Evolutionary conservation across 2,113 vertebrate genomes (phyloP), one percentile per base, ranked within the genome.

Genomic region (human (Homo sapiens)): DNA sequence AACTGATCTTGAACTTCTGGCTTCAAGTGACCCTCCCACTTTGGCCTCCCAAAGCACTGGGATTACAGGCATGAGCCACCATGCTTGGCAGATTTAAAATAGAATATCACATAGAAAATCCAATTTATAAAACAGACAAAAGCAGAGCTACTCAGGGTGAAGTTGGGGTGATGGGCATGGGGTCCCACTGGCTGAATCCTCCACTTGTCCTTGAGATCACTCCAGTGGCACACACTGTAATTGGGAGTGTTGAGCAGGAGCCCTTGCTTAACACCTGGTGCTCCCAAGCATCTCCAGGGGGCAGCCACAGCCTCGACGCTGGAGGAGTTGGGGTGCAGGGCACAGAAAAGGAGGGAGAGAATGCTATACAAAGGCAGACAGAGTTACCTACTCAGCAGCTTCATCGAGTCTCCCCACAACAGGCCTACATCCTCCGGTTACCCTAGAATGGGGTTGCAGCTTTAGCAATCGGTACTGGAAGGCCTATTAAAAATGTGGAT

Each of bases 101-200:
- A 48, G 17, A 89, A n/a, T 75, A 35, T 94, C 85, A 94, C 7
- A 43, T 32, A 13, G 38, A 90, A 92, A 90, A 35, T 23, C 52
- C 52, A 90, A 45, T 90, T 85, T 95, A 78, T 97, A 81, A 90
- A 92, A 93, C 6, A 88, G 43, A 92, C 17, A 22, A 95, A 92
- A 95, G 61, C 43, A 88, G 18, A 72, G 20, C 48, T 92, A 64
- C 38, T 84, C 5, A 16, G 45, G 40, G 83, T 96, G 38, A 64
- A 81, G 32, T 27, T 97, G 76, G 40, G 27, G 38, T 25, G 27
- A 92, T 7, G 20, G 59, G 40, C n/a, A 80, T 27, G 43, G 43
- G 76, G 38, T 27, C 73, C 61, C 32, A 91, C 6, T 89, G 64
- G 17, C n/a, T 93, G 73, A 30, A 38, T 25, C n/a, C 55, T 90